Conservation (phyloP, 2,113 vertebrate species). For the Fukomys damarensis region DNA sequence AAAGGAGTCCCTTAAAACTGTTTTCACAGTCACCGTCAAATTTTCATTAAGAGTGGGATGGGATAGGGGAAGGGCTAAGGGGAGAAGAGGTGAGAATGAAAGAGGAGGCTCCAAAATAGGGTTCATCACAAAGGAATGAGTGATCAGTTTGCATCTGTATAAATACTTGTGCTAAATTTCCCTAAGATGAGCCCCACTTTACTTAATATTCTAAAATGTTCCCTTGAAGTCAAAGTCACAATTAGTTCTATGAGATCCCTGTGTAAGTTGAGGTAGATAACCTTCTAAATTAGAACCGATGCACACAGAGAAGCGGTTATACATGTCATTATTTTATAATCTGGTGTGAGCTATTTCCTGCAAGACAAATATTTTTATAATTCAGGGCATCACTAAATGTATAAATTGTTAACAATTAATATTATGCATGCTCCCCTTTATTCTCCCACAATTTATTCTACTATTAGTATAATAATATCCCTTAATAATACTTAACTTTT, state of each 20-base stretch:
- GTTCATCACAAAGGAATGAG: slow-evolving; percentile 29
- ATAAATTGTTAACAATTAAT: slow-evolving; percentile 57
- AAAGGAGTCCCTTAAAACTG: not conserved
- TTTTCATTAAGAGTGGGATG: not conserved
- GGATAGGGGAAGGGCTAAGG: not conserved
- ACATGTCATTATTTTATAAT: not conserved
- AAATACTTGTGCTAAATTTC: slow-evolving; percentile 24
- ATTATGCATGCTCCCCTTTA: slow-evolving; percentile 39
- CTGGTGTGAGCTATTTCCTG: slow-evolving; percentile 17
- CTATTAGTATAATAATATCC: slow-evolving; percentile 18
- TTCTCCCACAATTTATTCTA: not conserved
- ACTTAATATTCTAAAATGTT: slow-evolving; percentile 57
- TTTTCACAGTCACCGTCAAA: not conserved
- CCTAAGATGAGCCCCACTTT: slow-evolving; percentile 1
- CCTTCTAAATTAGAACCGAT: not conserved
- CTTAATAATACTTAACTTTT: slow-evolving; percentile 46
- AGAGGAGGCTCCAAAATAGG: not conserved
- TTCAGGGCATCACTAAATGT: slow-evolving; percentile 45
- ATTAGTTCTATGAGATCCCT: slow-evolving; percentile 45
- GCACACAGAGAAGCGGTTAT: not conserved
- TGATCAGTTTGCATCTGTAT: not conserved
- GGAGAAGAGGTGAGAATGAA: not conserved
- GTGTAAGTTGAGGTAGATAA: not conserved
- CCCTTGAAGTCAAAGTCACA: slow-evolving; percentile 37
- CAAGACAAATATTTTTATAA: slow-evolving; percentile 62